Evolutionary conservation across 2,797 vertebrate species (phyloP), one percentile per base, ranked within the genome.

Genomic region (Halcyon badia): DNA sequence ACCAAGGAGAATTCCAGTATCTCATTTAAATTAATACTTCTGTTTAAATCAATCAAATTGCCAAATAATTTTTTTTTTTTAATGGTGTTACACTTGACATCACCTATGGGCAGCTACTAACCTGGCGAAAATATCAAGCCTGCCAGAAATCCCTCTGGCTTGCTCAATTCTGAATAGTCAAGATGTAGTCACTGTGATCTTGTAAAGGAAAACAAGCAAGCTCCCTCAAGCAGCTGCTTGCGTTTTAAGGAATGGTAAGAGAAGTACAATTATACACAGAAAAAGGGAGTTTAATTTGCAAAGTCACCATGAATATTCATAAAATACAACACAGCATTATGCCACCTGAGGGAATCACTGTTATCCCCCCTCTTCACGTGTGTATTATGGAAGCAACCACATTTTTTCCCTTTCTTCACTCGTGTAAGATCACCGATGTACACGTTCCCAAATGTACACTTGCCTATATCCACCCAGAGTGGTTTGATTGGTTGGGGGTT

Each of bases 41-140:
- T 11, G 20, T 6, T 44, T 13, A n/a, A 86, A 88, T 57, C 41
- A 52, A 44, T 21, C 10, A 33, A 70, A 66, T 1, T 39, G 7
- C 46, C 39, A 39, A 44, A 44, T 42, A 20, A 21, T 9, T 17
- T 3, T 28, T 12, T 58, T 82, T 85, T 24, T 28, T 35, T 5
- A 88, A 61, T 5, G 0, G 37, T 3, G 1, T 14, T 37, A 39
- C 4, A 64, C 22, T 62, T 71, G 52, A n/a, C 0, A 0, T 22
- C 28, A 83, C 31, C 13, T 16, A 16, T 0, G 8, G 25, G 44
- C 54, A 80, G 28, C 56, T 42, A 48, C 20, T n/a, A 57, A 39
- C 28, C 37, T 57, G 37, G 19, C 49, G 1, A 13, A 57, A 66
- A 56, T 25, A 88, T 5, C 46, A 58, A 49, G 26, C 18, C 31